A percentile compares a stretch with the other conserved stretches of the same genome.
Conservation (phyloP, 2,113 vertebrate genomes). For the Cyrtonyx montezumae region DNA sequence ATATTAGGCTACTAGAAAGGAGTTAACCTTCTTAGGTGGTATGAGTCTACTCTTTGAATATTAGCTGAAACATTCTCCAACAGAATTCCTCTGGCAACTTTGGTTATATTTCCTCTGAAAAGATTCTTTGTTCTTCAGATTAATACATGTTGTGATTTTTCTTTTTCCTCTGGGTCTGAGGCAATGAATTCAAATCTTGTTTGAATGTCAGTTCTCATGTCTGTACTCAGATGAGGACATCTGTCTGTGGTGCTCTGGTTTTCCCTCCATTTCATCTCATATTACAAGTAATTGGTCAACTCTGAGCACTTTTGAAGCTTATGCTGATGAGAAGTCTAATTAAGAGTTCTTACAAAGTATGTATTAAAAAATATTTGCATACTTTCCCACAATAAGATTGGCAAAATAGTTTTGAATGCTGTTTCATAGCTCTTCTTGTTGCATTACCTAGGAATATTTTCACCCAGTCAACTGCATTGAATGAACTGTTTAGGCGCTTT, state of each 20-base stretch:
- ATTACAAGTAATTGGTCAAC: background rate
- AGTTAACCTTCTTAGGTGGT: background rate
- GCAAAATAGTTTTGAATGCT: background rate
- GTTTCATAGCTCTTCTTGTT: background rate
- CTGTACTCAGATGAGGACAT: background rate
- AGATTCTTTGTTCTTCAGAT: background rate
- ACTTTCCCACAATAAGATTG: background rate
- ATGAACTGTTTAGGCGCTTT: background rate
- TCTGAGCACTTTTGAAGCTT: background rate
- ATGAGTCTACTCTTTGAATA: background rate
- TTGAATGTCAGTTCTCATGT: background rate
- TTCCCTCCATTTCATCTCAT: background rate
- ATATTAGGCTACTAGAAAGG: background rate
- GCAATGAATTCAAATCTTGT: background rate
- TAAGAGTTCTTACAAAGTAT: background rate
- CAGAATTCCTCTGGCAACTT: background rate
- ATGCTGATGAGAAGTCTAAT: background rate
- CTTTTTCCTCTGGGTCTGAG: background rate
- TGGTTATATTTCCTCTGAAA: background rate
- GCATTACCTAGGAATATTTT: background rate
- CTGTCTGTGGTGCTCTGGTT: background rate
- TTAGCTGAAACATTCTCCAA: background rate
- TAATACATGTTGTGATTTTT: background rate
- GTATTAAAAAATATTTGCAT: background rate
- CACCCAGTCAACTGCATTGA: background rate